Evolutionary conservation across 1,140 invertebrate species (phyloP), one percentile per base, ranked within the genome.

Genomic region (Drosophila arawakana): DNA sequence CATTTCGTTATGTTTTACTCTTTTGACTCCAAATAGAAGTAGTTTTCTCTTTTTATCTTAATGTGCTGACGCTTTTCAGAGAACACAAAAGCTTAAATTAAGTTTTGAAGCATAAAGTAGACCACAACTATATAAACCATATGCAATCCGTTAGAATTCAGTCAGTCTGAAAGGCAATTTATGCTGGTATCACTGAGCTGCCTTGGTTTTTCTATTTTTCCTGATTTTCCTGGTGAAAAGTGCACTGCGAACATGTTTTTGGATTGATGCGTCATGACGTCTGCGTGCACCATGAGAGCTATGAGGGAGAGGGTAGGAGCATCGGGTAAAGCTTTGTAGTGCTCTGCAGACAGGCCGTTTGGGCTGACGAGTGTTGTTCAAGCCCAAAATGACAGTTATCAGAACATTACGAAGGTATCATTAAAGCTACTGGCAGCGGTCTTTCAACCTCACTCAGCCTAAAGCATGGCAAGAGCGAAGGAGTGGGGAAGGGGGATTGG

Each of bases 251-350:
- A 25, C 54, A 52, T 47, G 44, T 55, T 61, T 49, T 58, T 10
- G 3, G 10, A 49, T 70, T 78, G 82, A 82, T 88, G 82, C 82
- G 82, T 85, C 83, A 88, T 86, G 83, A 79, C 68, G 76, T 70
- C 81, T 88, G 81, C 83, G 76, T 85, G 83, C 79, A 68, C 59
- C 65, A 60, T 37, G 47, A 39, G 37, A 39, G 13, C 46, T 25
- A 49, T 61, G 49, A 43, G 15, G 30, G 58, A 46, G 41, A 35
- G 50, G 18, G 21, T 13, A 30, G 21, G 7, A 34, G 9, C 8
- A 6, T 7, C 7, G 25, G 49, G 41, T 34, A 21, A 37, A 2
- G 25, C 25, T 5, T 5, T 39, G 39, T 54, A 13, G 37, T 11
- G 35, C 11, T 10, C 25, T 10, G 18, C 18, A 10, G 37, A 52